Evolutionary conservation across 35 echinoderm and acorn worm species (phyloP).

Genomic region (Ophioderma brevispina): DNA sequence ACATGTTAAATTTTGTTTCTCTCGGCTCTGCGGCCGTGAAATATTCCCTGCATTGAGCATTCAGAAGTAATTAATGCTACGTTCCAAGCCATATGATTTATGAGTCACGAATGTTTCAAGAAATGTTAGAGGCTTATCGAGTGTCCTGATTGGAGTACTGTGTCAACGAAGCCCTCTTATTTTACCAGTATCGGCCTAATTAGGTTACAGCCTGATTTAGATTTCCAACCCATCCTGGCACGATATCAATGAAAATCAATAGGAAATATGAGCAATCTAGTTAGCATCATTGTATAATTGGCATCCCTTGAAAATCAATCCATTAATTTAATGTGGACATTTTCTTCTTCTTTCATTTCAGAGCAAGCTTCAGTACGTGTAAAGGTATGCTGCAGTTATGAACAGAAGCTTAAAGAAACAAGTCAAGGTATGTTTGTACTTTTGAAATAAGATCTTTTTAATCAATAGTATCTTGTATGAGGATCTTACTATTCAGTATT

Average conservation of each 20-base stretch:
- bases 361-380: no score
- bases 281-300: background rate
- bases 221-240: background rate
- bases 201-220: background rate
- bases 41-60: no score
- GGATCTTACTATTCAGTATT: no score
- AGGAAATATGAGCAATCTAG: background rate
- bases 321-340: background rate
- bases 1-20: no score
- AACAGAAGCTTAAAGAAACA: no score
- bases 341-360: background rate
- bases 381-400: no score
- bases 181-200: background rate
- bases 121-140: background rate
- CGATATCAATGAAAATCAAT: background rate
- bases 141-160: background rate
- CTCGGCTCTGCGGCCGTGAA: no score
- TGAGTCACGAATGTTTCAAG: conserved; percentile 6
- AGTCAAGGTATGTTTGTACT: no score
- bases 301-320: background rate
- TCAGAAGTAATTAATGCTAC: background rate
- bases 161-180: background rate
- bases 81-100: background rate
- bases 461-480: no score
- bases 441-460: no score